These are phyloP conservation scores for Vesta saturnalis DNA, from an alignment of 2,888 invertebrate species.

Conservation along the genomic window DNA sequence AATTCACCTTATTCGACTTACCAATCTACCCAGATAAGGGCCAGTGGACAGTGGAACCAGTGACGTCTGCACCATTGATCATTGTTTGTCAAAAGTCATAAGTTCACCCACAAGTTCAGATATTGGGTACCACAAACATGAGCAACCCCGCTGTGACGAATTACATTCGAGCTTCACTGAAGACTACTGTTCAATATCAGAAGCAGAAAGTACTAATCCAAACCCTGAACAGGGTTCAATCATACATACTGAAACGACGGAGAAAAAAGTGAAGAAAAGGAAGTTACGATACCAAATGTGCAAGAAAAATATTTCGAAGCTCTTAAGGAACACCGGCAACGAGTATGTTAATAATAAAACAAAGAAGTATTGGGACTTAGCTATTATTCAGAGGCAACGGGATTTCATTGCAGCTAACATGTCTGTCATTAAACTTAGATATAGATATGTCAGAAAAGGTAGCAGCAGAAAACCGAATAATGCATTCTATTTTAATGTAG, in stretches of 20 bases:
- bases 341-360: not conserved
- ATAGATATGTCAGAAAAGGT: not conserved
- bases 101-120: not conserved
- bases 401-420: not conserved
- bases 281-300: not conserved
- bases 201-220: not conserved
- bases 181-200: not conserved
- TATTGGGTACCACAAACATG: not conserved
- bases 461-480: slow-evolving; percentile 1
- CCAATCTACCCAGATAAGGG: not conserved
- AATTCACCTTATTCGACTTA: not conserved
- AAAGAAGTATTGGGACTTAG: not conserved
- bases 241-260: not conserved
- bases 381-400: not conserved
- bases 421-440: not conserved
- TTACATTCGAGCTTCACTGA: not conserved
- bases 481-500: slow-evolving; percentile 4
- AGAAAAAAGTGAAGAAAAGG: not conserved
- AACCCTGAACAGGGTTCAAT: not conserved
- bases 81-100: not conserved
- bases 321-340: not conserved
- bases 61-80: not conserved
- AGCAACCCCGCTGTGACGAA: not conserved
- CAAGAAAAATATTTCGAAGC: not conserved
- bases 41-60: not conserved